Conservation (phyloP, 1,140 invertebrate species). For the Liolophura sinensis region DNA sequence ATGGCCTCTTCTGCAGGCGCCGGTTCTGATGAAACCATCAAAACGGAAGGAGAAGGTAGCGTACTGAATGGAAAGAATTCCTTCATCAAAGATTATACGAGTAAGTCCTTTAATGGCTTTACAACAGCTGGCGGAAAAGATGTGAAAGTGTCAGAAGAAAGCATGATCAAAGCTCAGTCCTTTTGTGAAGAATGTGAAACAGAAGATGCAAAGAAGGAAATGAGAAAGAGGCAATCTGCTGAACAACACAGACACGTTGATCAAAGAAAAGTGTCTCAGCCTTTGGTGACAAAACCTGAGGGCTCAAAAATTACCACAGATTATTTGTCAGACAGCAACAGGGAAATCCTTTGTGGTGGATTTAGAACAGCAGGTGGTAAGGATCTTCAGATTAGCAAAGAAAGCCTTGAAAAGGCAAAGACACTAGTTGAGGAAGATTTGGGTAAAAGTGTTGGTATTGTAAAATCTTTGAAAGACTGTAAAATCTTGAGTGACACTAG, state of each 20-base stretch:
- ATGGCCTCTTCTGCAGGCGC: no score
- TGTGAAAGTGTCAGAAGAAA: slow-evolving; percentile 12
- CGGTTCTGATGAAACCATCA: no score
- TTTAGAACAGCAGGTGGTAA: no score
- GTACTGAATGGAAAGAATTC: no score
- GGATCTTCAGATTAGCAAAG: no score
- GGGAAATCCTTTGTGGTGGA: slow-evolving; percentile 8
- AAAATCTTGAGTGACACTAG: no score
- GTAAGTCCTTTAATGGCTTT: slow-evolving; percentile 15
- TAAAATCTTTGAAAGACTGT: no score
- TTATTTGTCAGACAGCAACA: slow-evolving; percentile 12
- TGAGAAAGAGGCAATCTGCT: neutral
- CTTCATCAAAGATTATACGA: neutral
- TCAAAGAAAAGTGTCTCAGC: neutral
- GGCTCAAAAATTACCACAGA: neutral
- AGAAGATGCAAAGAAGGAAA: neutral
- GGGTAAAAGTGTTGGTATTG: no score
- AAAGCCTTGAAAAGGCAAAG: no score
- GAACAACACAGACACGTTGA: neutral
- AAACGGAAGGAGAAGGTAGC: no score
- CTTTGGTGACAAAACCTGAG: neutral
- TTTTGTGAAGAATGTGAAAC: slow-evolving; percentile 5
- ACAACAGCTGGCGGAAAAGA: slow-evolving; percentile 14
- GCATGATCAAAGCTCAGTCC: slow-evolving; percentile 9
- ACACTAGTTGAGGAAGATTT: no score